These are phyloP conservation scores for Linyphia triangularis DNA, from an alignment of 2,888 invertebrate species.

Conservation along the genomic window DNA sequence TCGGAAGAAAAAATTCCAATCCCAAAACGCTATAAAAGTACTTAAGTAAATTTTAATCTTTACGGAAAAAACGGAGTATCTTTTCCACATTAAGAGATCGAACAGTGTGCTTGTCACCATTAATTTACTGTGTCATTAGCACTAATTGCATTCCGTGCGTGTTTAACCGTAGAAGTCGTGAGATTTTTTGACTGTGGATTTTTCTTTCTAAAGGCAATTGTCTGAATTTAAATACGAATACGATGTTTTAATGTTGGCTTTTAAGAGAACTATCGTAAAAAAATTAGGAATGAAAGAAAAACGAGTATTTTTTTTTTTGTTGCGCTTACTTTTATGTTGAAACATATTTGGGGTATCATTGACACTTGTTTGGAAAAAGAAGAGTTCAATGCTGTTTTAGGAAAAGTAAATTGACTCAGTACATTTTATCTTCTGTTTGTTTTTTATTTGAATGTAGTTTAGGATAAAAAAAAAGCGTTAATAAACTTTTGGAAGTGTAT, in stretches of 20 bases:
- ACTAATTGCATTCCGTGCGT: slow-evolving; percentile 29
- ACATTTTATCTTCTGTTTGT: not conserved
- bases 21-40: too few species aligned
- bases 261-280: too few species aligned
- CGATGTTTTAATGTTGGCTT: slow-evolving; percentile 6
- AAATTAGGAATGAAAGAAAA: not conserved
- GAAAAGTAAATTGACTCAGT: not conserved
- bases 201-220: not conserved
- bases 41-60: slow-evolving; percentile 3
- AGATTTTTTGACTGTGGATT: not conserved
- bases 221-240: slow-evolving; percentile 5
- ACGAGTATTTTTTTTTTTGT: not conserved
- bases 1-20: not conserved
- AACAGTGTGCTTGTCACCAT: not conserved
- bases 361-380: not conserved
- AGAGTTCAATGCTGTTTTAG: not conserved
- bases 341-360: slow-evolving; percentile 3
- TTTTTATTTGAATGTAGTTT: too few species aligned
- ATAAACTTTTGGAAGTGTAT: not conserved
- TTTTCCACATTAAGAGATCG: slow-evolving; percentile 28
- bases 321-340: not conserved
- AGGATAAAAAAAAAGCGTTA: not conserved
- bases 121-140: slow-evolving; percentile 18
- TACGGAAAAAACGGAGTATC: slow-evolving; percentile 3
- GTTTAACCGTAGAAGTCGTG: not conserved